A percentile compares a stretch with the other conserved stretches of the same genome.
These are phyloP conservation scores for Choloepus hoffmanni DNA, from an alignment of 2,113 vertebrate species.

Conservation along the genomic window DNA sequence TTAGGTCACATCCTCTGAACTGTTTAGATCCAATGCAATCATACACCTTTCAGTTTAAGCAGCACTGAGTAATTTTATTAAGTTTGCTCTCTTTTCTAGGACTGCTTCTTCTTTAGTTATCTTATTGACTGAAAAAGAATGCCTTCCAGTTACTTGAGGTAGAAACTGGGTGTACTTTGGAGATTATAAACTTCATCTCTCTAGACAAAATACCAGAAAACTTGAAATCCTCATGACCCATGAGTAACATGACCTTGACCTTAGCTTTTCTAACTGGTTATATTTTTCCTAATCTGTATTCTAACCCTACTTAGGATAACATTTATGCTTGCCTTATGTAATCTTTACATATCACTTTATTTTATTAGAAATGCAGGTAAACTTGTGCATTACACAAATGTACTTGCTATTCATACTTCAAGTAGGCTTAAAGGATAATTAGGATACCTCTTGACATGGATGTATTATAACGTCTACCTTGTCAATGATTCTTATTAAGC, in stretches of 20 bases:
- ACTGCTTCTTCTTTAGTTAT: constrained; percentile 40
- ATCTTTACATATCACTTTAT: background rate
- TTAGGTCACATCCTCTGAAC: background rate
- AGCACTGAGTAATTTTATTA: constrained; percentile 54
- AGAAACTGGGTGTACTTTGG: constrained; percentile 63
- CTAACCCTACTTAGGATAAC: constrained; percentile 51
- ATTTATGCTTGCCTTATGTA: constrained; percentile 13
- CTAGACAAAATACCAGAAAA: constrained; percentile 76
- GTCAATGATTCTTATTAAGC: background rate
- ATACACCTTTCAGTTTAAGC: constrained; percentile 64
- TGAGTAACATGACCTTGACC: constrained; percentile 62
- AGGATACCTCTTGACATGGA: background rate
- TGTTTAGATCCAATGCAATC: constrained; percentile 44
- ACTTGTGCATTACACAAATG: background rate
- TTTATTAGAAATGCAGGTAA: constrained; percentile 32
- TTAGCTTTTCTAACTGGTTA: constrained; percentile 56
- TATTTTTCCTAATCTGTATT: constrained; percentile 69
- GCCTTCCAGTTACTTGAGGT: constrained; percentile 61
- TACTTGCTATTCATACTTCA: constrained; percentile 44
- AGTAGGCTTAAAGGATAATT: background rate
- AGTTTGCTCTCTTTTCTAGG: constrained; percentile 53
- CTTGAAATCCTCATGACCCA: constrained; percentile 76
- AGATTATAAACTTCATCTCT: constrained; percentile 66
- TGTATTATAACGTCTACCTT: background rate
- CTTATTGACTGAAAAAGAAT: constrained; percentile 69